Base-by-base conservation (phyloP, 2,888 invertebrate genomes). In the Microplitis deprimator region DNA sequence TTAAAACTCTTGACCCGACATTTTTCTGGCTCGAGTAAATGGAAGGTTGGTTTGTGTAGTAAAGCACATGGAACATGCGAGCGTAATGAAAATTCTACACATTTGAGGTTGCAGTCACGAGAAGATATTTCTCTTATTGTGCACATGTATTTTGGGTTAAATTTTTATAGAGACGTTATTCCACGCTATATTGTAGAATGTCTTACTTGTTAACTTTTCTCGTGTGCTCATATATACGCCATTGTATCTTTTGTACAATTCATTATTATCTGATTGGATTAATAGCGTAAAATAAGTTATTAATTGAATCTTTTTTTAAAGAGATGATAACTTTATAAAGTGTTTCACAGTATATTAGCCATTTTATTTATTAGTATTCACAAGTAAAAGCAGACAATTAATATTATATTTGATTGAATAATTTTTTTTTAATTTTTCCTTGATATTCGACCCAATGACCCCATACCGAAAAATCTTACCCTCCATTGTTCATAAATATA, bases 1-100 rank as follows among this genome's bases (percentile, higher is more conserved):
- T 65, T 8, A 13, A 73, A 73, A 73, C 65, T 65, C 65, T 73
- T 73, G 65, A 73, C 65, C 65, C 39, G 10, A 72, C 68, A 68
- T 68, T 68, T 40, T 40, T 39, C 17, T n/a, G 13, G n/a, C 16
- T 68, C 40, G 41, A 68, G 38, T 41, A 62, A 62, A 62, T 62
- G 20, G n/a, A 62, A 50, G 10, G 50, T 10, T 50, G 8, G 50
- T 13, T 50, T 50, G 50, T 50, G 50, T 50, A 50, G 50, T 13
- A 8, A 13, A 62, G 62, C 62, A 62, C 7, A 8, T 6, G 20
- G 16, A 62, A 20, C 16, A 16, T 62, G 20, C 2, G 20, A 62
- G 62, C n/a, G 62, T 16, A 62, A 62, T 62, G 20, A 62, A 62
- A 62, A 62, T 50, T 13, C 50, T 50, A 8, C 10, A 13, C 50